Base-by-base conservation (phyloP, 2,797 vertebrate species). In the Channallabes apus region DNA sequence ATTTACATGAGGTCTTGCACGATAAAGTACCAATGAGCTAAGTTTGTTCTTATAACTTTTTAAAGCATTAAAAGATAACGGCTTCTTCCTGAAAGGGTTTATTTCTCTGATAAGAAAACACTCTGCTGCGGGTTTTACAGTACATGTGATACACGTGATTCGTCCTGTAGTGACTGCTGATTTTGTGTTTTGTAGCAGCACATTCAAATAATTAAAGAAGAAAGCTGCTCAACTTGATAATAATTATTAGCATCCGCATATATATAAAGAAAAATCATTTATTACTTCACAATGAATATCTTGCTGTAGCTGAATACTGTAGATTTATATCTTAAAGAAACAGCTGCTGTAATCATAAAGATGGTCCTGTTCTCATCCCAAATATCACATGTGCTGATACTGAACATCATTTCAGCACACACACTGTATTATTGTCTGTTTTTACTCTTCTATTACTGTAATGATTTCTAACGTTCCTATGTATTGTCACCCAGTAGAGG, bases 271-370 rank as follows among this genome's bases (percentile, higher is more conserved):
- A 46, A 72, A 51, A 14, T 51, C 1, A 14, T 12, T 54, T 2
- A 54, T 54, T 54, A 54, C 12, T 54, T 54, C 51, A 3, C 38
- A 72, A 46, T 72, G 9, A 11, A 72, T 38, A 35, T 38, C 7
- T 35, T 32, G n/a, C n/a, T n/a, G n/a, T n/a, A 73, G 22, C 1
- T 76, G 51, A 51, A 54, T 6, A 76, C 51, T 77, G 29, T 5
- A 14, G 54, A 35, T 77, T 77, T 76, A 12, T 59, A 59, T 78
- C 15, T 29, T 58, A 27, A 27, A 77, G 27, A 54, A 77, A 58
- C 27, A 32, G 75, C 22, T 22, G 8, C 41, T 76, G 72, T 76
- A 77, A 79, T 41, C 56, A 61, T 77, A 58, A 76, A 56, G 20
- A 14, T 11, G 12, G 69, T 46, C 35, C 20, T 71, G 68, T 41